phyloP scores from a whole-genome alignment of 2,113 vertebrate genomes.

The Thunnus maccoyii region DNA sequence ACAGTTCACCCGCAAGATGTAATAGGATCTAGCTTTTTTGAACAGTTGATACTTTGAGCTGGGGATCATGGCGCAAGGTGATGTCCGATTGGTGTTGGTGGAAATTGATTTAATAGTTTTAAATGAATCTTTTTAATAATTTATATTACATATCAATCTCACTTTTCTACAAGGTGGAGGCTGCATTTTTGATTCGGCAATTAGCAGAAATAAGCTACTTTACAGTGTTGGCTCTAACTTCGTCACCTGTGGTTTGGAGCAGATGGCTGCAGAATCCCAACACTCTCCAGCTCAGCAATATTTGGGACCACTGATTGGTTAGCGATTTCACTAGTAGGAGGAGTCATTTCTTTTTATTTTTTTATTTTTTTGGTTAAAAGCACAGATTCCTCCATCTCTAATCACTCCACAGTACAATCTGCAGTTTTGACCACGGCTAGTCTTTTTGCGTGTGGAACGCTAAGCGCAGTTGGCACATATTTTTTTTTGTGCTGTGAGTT shows the following conservation, averaged over 20 bases:
- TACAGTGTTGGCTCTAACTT: constrained; percentile 54
- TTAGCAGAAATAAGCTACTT: constrained; percentile 27
- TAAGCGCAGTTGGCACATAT: constrained; percentile 16
- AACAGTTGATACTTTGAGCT: background rate
- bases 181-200: constrained; percentile 35
- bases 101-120: background rate
- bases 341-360: background rate
- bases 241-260: constrained; percentile 68
- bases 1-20: no score
- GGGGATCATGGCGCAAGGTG: background rate
- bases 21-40: constrained; percentile 6
- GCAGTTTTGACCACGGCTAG: constrained; percentile 14
- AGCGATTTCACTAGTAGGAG: constrained; percentile 41
- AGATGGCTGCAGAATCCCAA: constrained; percentile 76
- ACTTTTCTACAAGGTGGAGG: background rate
- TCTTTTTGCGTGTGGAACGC: constrained; percentile 4
- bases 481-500: constrained; percentile 34
- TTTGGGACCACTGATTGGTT: constrained; percentile 58
- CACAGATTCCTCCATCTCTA: constrained; percentile 1
- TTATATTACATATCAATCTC: background rate
- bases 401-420: background rate
- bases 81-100: background rate
- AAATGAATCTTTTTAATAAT: background rate
- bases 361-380: background rate
- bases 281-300: constrained; percentile 67